Base-by-base conservation (phyloP, 53 echinoderm and acorn worm species). In the Echinarachnius parma region DNA sequence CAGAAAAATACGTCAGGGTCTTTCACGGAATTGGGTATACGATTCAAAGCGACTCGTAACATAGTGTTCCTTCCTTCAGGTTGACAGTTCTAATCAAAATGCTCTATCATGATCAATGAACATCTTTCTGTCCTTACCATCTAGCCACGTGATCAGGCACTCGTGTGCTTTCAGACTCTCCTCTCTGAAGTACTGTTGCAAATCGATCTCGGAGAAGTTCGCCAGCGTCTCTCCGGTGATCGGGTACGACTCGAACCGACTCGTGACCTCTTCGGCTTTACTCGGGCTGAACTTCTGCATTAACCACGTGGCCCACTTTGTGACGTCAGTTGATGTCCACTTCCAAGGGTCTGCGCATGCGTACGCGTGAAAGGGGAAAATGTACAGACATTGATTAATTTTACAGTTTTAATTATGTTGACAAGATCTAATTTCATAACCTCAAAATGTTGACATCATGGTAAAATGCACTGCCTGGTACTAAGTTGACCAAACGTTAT, bases 291-390 rank as follows among this genome's bases (percentile, higher is more conserved):
- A 37, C 5, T 72, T 56, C 9, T 57, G 35, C 74, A 72, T 72
- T 7, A 72, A 46, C 74, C 74, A 72, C 28, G 74, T 23, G 28
- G 44, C 74, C 74, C 74, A 72, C 23, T 55, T 72, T 13, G 74
- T 72, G 31, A 72, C 74, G 7, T 72, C 74, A 1, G 74, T 72
- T 2, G 74, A 54, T 2, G 74, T 72, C 74, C 74, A 72, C 57
- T 72, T 72, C 74, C 74, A 72, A 1, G 74, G 74, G 28, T 72
- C 74, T 72, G 28, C 7, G 28, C 5, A 57, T 26, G 57, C 39
- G 13, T 9, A 39, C 39, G 39, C 7, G 7, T 39, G 13, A 13
- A 9, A 9, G 7, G 7, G 7, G 39, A 39, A 39, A 39, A 39
- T 39, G 39, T 13, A 13, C 7, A 39, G 7, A 13, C 7, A 39